Base-by-base conservation (phyloP, 92 coral and sea anemone genomes). In the Zoanthus sociatus region DNA sequence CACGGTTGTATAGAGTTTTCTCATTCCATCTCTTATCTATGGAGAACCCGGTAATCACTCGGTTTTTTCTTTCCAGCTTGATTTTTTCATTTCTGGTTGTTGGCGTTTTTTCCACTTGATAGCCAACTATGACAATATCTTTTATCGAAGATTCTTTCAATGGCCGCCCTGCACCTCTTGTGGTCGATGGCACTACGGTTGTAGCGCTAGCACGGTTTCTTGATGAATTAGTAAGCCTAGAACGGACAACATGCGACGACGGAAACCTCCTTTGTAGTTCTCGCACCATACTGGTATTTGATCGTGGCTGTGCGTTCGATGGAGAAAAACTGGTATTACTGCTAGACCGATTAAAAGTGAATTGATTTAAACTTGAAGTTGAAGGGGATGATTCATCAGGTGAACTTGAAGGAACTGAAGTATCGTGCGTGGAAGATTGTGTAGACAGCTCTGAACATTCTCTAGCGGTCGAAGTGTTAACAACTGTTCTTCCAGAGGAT, bases 41-140 rank as follows among this genome's bases (percentile, higher is more conserved):
- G 66, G 88, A n/a, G 78, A 89, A 89, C 64, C 93, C 93, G 69
- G 88, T 33, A 26, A 91, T 87, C 67, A 82, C 77, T 11, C 83
- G 73, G 83, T 83, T 83, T 33, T 56, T 89, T 26, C 74, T 20
- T 31, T 83, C 88, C 42, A 91, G 89, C 50, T 68, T 76, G 42
- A 91, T n/a, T 79, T 67, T 76, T 56, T 91, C 86, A 26, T 83
- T 21, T 48, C 89, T 83, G 17, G 79, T 55, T 17, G 30, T n/a
- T 56, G 91, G 87, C 15, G 83, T 90, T 78, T 90, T 90, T 58
- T 90, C 87, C 15, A 75, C 78, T 58, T 74, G 76, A 86, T 77
- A 83, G 30, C 92, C 92, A 50, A 90, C 90, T 51, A 89, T 76
- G 53, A 84, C 74, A 58, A 89, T 64, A 70, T 89, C 92, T 71